phyloP scores from a whole-genome alignment of 2,888 invertebrate genomes.

The Acrobasis consociella region DNA sequence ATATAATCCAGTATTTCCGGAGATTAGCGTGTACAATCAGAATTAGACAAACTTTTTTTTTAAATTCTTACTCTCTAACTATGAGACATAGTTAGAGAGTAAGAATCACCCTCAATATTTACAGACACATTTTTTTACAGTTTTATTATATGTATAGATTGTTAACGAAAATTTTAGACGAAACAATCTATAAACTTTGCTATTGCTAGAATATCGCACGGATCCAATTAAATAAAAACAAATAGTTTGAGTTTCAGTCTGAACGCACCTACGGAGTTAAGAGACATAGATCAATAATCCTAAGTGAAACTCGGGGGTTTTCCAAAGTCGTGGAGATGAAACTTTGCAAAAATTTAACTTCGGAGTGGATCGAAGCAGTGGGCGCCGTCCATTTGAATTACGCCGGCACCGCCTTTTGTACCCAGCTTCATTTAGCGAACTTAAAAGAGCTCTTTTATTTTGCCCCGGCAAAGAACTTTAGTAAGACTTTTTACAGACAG shows the following conservation, averaged over 20 bases:
- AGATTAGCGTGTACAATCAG: too few species aligned
- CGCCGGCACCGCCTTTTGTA: slow-evolving; percentile 76
- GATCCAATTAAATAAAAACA: background rate
- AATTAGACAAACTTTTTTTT: too few species aligned
- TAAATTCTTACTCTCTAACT: too few species aligned
- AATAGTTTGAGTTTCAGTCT: background rate
- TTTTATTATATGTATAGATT: too few species aligned
- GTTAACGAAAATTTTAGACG: too few species aligned
- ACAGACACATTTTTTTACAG: too few species aligned
- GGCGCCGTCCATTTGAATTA: slow-evolving; percentile 77
- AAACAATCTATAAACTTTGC: too few species aligned
- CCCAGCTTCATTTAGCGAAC: slow-evolving; percentile 80
- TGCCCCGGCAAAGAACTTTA: slow-evolving; percentile 68
- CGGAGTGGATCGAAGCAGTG: slow-evolving; percentile 74
- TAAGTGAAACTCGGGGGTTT: slow-evolving; percentile 42
- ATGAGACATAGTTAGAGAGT: too few species aligned
- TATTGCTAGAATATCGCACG: background rate
- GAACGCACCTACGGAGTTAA: background rate
- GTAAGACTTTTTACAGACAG: slow-evolving; percentile 22
- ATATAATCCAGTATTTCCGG: too few species aligned
- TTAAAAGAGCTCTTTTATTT: slow-evolving; percentile 76
- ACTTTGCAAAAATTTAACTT: slow-evolving; percentile 77
- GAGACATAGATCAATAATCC: background rate
- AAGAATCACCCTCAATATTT: too few species aligned
- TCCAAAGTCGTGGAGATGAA: slow-evolving; percentile 65